phyloP scores from a whole-genome alignment of 2,888 invertebrate genomes.

The Coenonympha arcania region DNA sequence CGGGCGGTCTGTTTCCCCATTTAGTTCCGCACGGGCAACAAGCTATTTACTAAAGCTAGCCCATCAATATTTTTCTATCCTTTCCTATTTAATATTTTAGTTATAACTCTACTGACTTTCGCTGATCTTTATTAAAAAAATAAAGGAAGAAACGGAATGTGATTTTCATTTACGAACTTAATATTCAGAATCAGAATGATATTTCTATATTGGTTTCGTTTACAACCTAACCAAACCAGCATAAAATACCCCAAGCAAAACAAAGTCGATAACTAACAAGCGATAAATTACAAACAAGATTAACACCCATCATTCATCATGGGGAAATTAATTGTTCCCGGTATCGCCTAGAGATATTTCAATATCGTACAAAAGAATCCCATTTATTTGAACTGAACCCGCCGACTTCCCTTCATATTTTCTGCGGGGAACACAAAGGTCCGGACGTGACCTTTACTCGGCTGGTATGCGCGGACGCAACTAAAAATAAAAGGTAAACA shows the following conservation, averaged over 20 bases:
- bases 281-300: conserved; percentile 61
- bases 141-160: too few species aligned
- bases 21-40: too few species aligned
- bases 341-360: conserved; percentile 64
- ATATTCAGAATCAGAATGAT: too few species aligned
- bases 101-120: too few species aligned
- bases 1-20: too few species aligned
- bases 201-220: neutral
- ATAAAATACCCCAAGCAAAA: conserved; percentile 33
- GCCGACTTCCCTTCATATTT: conserved; percentile 60
- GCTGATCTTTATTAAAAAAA: too few species aligned
- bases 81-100: too few species aligned
- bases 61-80: too few species aligned
- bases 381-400: conserved; percentile 53
- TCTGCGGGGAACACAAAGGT: conserved; percentile 66
- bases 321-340: conserved; percentile 55
- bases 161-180: too few species aligned
- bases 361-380: conserved; percentile 66
- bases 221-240: conserved; percentile 17
- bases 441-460: conserved; percentile 61
- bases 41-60: too few species aligned
- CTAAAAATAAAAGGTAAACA: too few species aligned
- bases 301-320: conserved; percentile 60
- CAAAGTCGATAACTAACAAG: conserved; percentile 55
- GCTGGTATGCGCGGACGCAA: conserved; percentile 37